Evolutionary conservation across 2,113 vertebrate genomes (phyloP), one percentile per base, ranked within the genome.

Genomic region (Pterocles gutturalis): DNA sequence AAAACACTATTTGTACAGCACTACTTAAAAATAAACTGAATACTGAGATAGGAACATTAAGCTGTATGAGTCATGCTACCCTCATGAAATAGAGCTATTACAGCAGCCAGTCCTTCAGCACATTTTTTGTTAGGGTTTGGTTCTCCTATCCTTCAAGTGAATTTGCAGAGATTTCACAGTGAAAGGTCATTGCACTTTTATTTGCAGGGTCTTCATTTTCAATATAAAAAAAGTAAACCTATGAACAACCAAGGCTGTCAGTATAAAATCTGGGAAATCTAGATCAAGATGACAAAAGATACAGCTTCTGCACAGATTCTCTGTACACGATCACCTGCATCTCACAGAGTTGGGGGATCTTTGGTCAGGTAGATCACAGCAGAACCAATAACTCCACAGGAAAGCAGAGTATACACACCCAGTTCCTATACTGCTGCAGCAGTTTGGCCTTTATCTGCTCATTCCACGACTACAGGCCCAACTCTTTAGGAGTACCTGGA

Each of bases 11-110:
- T 95, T 93, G 83, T 95, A 96, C 90, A 97, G 94, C 48, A 86
- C 69, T 93, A 70, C 89, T 98, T 97, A 98, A 98, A 98, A 98
- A 98, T 98, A 98, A 98, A 97, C 92, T 43, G 70, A 95, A 97
- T 93, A 92, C 77, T 87, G 86, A 98, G 97, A 98, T 96, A 97
- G 94, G 96, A 97, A 93, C 91, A 89, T 92, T 89, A 81, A 96
- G 90, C 69, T 33, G 91, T 60, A 36, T 98, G 98, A 98, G 94
- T 98, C 98, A 98, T 71, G 28, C 95, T 95, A 90, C 64, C 93
- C 96, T 89, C 87, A 77, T 43, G 81, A 83, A 96, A 91, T 2
- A 79, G n/a, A 88, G 81, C 82, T 81, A 91, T 48, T 90, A 88
- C 91, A 96, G 97, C 95, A 98, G 87, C 58, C 87, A 94, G 96